phyloP scores from a whole-genome alignment of 2,797 vertebrate genomes.

The Morelia viridis region DNA sequence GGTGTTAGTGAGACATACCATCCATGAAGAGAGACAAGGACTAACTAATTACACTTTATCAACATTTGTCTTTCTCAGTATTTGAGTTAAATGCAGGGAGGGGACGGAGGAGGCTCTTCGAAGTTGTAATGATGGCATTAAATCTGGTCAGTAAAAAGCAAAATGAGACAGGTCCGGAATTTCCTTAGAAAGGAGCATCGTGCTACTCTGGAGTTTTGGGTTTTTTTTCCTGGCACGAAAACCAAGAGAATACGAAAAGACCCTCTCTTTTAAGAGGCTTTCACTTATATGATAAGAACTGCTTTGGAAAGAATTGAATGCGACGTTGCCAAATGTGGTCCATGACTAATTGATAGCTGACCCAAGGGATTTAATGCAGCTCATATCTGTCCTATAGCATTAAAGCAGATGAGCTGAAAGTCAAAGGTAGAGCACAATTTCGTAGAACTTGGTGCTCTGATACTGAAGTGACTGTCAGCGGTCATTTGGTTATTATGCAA shows the following conservation, averaged over 20 bases:
- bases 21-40: background rate
- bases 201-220: background rate
- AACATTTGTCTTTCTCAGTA: background rate
- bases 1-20: background rate
- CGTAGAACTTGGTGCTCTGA: background rate
- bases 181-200: background rate
- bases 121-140: background rate
- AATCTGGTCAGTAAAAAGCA: background rate
- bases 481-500: background rate
- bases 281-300: background rate
- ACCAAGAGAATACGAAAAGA: background rate
- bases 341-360: constrained; percentile 23
- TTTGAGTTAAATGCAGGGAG: background rate
- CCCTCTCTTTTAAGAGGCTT: background rate
- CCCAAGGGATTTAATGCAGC: background rate
- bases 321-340: constrained; percentile 20
- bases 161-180: background rate
- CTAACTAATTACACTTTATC: background rate
- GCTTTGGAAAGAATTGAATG: background rate
- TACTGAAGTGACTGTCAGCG: background rate
- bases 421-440: background rate
- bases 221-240: background rate
- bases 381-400: background rate
- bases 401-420: background rate
- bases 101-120: background rate